These are phyloP conservation scores for Nasalis larvatus DNA, from an alignment of 2,113 vertebrate genomes.

Conservation along the genomic window DNA sequence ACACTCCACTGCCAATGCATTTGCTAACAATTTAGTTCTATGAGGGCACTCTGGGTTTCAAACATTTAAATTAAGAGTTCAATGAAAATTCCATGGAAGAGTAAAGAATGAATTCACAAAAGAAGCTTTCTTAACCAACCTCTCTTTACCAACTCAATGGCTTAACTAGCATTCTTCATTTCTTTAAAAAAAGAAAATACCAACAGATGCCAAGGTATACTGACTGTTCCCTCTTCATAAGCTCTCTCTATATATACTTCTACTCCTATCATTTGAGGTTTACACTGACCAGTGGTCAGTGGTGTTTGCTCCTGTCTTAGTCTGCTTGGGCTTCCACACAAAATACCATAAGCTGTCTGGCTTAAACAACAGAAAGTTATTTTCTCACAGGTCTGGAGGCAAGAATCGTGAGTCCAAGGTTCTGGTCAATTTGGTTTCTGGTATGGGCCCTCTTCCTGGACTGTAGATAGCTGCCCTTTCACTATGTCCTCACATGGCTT, in stretches of 20 bases:
- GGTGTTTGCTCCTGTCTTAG: neutral
- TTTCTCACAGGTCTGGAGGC: neutral
- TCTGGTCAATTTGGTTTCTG: neutral
- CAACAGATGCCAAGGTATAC: neutral
- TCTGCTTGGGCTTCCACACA: neutral
- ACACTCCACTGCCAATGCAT: neutral
- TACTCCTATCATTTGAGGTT: neutral
- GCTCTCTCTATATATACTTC: neutral
- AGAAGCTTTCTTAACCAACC: neutral
- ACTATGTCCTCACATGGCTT: neutral
- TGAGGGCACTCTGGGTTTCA: neutral
- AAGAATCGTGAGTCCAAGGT: neutral
- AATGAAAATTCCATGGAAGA: neutral
- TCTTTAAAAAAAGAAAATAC: neutral
- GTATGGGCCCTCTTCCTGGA: neutral
- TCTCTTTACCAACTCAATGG: neutral
- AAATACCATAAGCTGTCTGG: neutral
- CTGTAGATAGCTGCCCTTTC: fast-evolving
- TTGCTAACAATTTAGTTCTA: neutral
- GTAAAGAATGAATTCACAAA: neutral
- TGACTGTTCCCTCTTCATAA: neutral
- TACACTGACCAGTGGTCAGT: neutral
- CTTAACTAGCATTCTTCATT: neutral
- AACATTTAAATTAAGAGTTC: neutral
- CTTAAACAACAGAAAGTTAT: neutral